Percentiles rank a stretch among this genome's conserved stretches.
Conservation (phyloP, 2,797 vertebrate genomes). For the Lithobates pipiens region DNA sequence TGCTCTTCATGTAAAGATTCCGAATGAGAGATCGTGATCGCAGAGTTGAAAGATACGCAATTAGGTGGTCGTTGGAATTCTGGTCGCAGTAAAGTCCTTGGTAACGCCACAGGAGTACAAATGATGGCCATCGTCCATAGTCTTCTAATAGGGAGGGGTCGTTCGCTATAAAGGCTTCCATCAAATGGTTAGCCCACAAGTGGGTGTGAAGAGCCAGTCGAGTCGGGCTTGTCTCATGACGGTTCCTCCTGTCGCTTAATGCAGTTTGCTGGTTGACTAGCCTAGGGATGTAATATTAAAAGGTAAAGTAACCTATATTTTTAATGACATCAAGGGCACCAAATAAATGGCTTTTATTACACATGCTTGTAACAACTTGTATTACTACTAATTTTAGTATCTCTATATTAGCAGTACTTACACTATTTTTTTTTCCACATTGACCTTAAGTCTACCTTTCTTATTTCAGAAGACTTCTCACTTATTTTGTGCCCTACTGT, state of each 20-base stretch:
- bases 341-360: slow-evolving; percentile 76
- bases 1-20: slow-evolving; percentile 90
- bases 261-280: slow-evolving; percentile 86
- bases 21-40: slow-evolving; percentile 88
- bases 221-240: slow-evolving; percentile 84
- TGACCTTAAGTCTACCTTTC: slow-evolving; percentile 9
- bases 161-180: slow-evolving; percentile 83
- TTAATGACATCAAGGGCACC: slow-evolving; percentile 85
- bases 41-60: slow-evolving; percentile 84
- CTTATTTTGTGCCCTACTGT: slow-evolving; percentile 80
- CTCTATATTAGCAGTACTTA: slow-evolving; percentile 6
- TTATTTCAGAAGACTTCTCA: slow-evolving; percentile 70
- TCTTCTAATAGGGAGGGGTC: slow-evolving; percentile 83
- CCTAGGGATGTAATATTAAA: slow-evolving; percentile 84
- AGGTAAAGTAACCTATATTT: slow-evolving; percentile 86
- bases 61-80: slow-evolving; percentile 87
- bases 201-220: slow-evolving; percentile 87
- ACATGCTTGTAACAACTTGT: slow-evolving; percentile 66
- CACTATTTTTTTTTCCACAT: background rate
- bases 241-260: slow-evolving; percentile 84
- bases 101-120: slow-evolving; percentile 90
- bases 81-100: slow-evolving; percentile 89
- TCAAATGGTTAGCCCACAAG: slow-evolving; percentile 84
- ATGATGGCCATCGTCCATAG: slow-evolving; percentile 89
- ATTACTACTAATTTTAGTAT: slow-evolving; percentile 28